A percentile compares a stretch with the other conserved stretches of the same genome.
These are phyloP conservation scores for Dendrocincla tyrannina DNA, from an alignment of 2,797 vertebrate species.

Conservation along the genomic window DNA sequence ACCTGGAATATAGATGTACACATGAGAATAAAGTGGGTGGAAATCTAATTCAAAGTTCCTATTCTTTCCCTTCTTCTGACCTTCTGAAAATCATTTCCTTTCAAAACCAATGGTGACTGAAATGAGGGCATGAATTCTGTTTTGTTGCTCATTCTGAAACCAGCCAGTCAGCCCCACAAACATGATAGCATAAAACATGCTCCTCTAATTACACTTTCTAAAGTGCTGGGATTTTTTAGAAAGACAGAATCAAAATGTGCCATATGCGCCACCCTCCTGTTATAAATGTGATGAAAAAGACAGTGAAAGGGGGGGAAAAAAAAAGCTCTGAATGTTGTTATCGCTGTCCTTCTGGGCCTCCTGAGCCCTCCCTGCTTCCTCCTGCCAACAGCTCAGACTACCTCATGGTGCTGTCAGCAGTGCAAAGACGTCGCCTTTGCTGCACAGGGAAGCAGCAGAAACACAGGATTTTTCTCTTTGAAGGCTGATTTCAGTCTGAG, in stretches of 20 bases:
- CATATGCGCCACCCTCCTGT: slow-evolving; percentile 56
- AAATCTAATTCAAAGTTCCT: background rate
- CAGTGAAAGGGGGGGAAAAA: background rate
- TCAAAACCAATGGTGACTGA: background rate
- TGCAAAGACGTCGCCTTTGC: background rate
- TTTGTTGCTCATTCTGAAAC: background rate
- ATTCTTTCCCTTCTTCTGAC: background rate
- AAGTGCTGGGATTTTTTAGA: slow-evolving; percentile 30
- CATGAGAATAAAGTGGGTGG: background rate
- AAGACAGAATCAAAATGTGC: slow-evolving; percentile 35
- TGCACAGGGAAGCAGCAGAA: background rate
- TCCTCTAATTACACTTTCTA: slow-evolving; percentile 31
- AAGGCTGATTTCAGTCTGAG: background rate
- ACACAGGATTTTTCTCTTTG: background rate
- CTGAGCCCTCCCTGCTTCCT: slow-evolving; percentile 37
- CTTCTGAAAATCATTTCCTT: background rate
- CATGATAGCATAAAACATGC: background rate
- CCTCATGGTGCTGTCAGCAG: background rate
- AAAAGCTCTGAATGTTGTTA: slow-evolving; percentile 35
- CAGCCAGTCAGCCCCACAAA: background rate
- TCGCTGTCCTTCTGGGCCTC: slow-evolving; percentile 39
- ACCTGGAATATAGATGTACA: background rate
- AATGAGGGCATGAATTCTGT: background rate
- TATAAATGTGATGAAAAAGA: slow-evolving; percentile 45
- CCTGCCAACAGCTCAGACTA: slow-evolving; percentile 28